A percentile compares a stretch with the other conserved stretches of the same genome.
phyloP scores from a whole-genome alignment of 1,140 invertebrate genomes.

The Archivesica marissinica region DNA sequence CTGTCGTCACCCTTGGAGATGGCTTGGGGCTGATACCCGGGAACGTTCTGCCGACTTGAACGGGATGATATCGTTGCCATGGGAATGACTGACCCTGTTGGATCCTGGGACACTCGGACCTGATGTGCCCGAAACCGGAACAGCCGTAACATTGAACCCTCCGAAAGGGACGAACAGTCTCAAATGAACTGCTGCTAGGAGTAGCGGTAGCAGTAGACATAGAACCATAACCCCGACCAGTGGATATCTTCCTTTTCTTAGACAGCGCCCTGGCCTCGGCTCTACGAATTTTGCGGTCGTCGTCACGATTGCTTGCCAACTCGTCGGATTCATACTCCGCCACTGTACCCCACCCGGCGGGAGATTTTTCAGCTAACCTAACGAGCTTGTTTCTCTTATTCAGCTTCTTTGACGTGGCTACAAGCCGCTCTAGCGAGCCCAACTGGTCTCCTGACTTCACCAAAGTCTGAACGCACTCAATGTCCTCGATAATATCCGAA shows the following conservation, averaged over 20 bases:
- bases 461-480: neutral
- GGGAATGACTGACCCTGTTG: too few relatives aligned
- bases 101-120: too few relatives aligned
- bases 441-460: neutral
- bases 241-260: neutral
- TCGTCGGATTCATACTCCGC: constrained; percentile 14
- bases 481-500: neutral
- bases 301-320: constrained; percentile 9
- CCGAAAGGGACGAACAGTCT: too few relatives aligned
- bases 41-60: neutral
- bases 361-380: neutral
- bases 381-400: constrained; percentile 12
- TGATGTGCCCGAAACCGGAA: too few relatives aligned
- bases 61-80: neutral
- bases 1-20: too few relatives aligned
- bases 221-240: neutral
- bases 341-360: neutral
- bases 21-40: too few relatives aligned
- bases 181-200: neutral
- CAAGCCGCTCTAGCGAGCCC: neutral
- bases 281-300: neutral
- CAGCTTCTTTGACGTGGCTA: neutral
- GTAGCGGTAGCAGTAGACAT: neutral
- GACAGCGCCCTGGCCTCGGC: neutral
- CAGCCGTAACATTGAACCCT: too few relatives aligned